phyloP scores from a whole-genome alignment of 2,888 invertebrate genomes.

The Megamerina dolium region DNA sequence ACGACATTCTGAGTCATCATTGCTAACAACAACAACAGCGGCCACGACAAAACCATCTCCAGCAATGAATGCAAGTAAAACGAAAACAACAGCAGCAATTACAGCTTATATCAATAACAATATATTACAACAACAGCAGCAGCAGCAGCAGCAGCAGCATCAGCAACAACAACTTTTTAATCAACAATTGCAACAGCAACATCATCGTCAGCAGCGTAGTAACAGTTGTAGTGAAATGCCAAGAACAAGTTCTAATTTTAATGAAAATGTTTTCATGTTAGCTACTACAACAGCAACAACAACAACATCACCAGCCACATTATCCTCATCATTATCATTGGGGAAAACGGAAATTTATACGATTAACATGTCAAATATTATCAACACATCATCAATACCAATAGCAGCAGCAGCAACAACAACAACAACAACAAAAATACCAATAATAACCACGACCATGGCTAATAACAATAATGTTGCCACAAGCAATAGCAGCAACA shows the following conservation, averaged over 20 bases:
- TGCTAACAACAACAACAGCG: slow-evolving; percentile 11
- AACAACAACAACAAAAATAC: slow-evolving; percentile 8
- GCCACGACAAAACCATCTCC: too few species aligned
- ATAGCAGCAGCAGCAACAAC: slow-evolving; percentile 14
- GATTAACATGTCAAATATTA: slow-evolving; percentile 8
- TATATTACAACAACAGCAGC: background rate
- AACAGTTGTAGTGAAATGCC: slow-evolving; percentile 37
- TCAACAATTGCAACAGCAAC: slow-evolving; percentile 13
- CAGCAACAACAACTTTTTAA: slow-evolving; percentile 4
- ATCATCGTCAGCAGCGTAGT: slow-evolving; percentile 35
- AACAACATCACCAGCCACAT: slow-evolving; percentile 9
- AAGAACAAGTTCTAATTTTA: slow-evolving; percentile 13
- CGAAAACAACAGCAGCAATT: background rate
- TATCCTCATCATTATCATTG: slow-evolving; percentile 17
- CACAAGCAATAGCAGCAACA: slow-evolving; percentile 16
- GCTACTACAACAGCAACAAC: slow-evolving; percentile 13
- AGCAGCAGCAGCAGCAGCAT: slow-evolving; percentile 5
- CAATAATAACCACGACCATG: background rate
- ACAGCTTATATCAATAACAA: background rate
- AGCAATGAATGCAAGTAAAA: background rate
- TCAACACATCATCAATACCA: slow-evolving; percentile 20
- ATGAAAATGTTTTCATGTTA: slow-evolving; percentile 15
- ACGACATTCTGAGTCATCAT: slow-evolving; percentile 44
- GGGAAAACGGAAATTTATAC: slow-evolving; percentile 11
- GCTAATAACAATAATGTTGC: slow-evolving; percentile 8